Evolutionary conservation across 1,140 invertebrate genomes (phyloP), one percentile per base, ranked within the genome.

Genomic region (Anoplophora glabripennis): DNA sequence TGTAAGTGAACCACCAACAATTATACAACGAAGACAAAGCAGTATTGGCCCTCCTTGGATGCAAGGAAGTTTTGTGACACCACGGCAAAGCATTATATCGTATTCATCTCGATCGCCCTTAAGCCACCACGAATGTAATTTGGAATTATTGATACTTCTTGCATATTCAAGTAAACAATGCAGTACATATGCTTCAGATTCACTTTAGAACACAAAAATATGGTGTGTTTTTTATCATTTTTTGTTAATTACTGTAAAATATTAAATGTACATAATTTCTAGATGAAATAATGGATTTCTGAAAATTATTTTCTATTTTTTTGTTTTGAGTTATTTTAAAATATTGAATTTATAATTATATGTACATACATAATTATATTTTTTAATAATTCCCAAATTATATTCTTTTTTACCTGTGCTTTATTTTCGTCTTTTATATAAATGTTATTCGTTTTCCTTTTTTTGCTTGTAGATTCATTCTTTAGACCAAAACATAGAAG

Each of bases 61-160:
- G 63, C 73, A 73, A 36, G 74, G 71, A 7, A 69, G 68, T 54
- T 67, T 72, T 28, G 63, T 79, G 53, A 83, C 84, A 37, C 83
- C 85, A 38, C 77, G 85, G 28, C 81, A 84, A 49, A 89, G 85
- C 15, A 81, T 87, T 65, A 79, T 88, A 66, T 87, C 86, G 8
- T 80, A 83, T 59, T 85, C 85, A n/a, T 88, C 88, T 37, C 79
- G 84, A 63, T 86, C 84, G 36, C 83, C 83, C 61, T 81, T 81
- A 40, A 90, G 88, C 57, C 89, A 92, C 78, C 89, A 91, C 69
- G 89, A 88, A 79, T 92, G 89, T 92, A 91, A 89, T 73, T 74
- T 18, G 51, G 7, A 17, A 1, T 45, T 56, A 17, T 37, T 40
- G 14, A 17, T 9, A n/a, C 17, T 38, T 28, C 21, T 28, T 28